phyloP scores from a whole-genome alignment of 2,888 invertebrate genomes.

The Ophraella communa region DNA sequence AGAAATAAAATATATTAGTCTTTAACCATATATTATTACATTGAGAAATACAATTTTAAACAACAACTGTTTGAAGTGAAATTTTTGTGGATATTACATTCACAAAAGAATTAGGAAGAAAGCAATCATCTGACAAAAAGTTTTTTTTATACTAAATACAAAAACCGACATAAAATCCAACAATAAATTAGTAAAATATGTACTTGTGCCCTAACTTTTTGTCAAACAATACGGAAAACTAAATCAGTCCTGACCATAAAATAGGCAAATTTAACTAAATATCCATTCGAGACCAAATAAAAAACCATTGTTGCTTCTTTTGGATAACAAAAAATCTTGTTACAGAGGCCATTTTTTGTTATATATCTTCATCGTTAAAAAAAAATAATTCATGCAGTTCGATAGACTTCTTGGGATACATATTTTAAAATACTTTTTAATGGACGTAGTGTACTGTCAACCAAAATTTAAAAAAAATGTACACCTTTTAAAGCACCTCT shows the following conservation, averaged over 20 bases:
- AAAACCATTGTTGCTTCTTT: neutral
- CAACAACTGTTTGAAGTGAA: conserved; percentile 21
- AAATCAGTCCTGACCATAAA: neutral
- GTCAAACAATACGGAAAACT: neutral
- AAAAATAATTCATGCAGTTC: neutral
- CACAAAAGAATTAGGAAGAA: neutral
- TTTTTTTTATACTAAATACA: neutral
- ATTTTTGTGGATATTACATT: conserved; percentile 6
- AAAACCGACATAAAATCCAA: neutral
- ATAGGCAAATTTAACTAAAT: too few relatives aligned
- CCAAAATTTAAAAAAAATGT: neutral
- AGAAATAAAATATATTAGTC: conserved; percentile 15
- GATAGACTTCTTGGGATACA: conserved; percentile 10
- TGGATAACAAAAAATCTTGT: conserved; percentile 6
- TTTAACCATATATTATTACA: conserved; percentile 38
- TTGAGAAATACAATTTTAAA: conserved; percentile 35
- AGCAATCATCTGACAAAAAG: neutral
- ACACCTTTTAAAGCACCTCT: too few relatives aligned
- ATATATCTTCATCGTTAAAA: conserved; percentile 15
- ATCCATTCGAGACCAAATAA: neutral
- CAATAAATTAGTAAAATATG: neutral
- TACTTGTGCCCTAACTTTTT: neutral
- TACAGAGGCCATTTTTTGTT: neutral
- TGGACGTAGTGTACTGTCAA: conserved; percentile 26
- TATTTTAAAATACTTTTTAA: conserved; percentile 17